phyloP scores from a whole-genome alignment of 2,888 invertebrate genomes.

The Pammene fasciana region DNA sequence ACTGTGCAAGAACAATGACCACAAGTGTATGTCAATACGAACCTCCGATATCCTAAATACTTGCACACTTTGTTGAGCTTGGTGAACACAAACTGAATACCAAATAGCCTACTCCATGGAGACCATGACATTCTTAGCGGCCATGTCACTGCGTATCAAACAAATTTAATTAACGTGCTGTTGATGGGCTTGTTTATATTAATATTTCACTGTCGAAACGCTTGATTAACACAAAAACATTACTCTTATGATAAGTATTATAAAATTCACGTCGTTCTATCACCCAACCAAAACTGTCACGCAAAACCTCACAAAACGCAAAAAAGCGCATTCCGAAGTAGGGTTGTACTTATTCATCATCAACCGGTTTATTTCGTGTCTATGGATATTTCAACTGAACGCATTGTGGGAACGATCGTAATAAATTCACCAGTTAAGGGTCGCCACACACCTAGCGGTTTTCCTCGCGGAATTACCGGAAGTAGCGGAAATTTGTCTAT shows the following conservation, averaged over 20 bases:
- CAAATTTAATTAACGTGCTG: slow-evolving; percentile 67
- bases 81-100: slow-evolving; percentile 68
- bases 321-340: slow-evolving; percentile 40
- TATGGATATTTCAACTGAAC: slow-evolving; percentile 16
- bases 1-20: slow-evolving; percentile 49
- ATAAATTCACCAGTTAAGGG: background rate
- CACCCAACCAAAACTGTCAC: slow-evolving; percentile 40
- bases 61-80: slow-evolving; percentile 46
- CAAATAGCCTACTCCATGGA: slow-evolving; percentile 59
- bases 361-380: slow-evolving; percentile 24
- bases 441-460: too few relatives aligned
- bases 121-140: slow-evolving; percentile 61
- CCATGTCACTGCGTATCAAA: slow-evolving; percentile 62
- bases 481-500: too few relatives aligned
- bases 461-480: too few relatives aligned
- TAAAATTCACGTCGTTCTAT: slow-evolving; percentile 30
- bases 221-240: slow-evolving; percentile 27
- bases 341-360: slow-evolving; percentile 19
- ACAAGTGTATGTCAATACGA: slow-evolving; percentile 53
- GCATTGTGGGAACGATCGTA: background rate
- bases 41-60: slow-evolving; percentile 48
- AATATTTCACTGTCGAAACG: slow-evolving; percentile 24
- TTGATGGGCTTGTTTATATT: slow-evolving; percentile 45
- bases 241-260: slow-evolving; percentile 8
- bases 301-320: slow-evolving; percentile 40